Evolutionary conservation across 2,113 vertebrate genomes (phyloP).

Genomic region (Ceyx melanurus): DNA sequence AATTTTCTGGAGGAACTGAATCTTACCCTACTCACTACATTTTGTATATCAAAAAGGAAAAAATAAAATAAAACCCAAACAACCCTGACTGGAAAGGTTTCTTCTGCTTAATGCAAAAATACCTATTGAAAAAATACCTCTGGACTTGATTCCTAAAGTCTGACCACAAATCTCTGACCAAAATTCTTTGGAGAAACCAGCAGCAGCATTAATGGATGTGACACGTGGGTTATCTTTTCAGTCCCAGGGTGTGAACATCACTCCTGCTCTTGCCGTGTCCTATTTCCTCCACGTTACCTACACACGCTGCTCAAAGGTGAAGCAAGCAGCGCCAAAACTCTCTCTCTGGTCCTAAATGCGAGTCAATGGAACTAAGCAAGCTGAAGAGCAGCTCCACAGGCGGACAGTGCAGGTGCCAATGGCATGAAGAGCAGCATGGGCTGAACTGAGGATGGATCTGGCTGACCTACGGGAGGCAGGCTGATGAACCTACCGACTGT

Average conservation of each 20-base stretch:
- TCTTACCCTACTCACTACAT: neutral
- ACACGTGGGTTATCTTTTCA: neutral
- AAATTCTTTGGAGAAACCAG: neutral
- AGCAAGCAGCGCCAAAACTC: neutral
- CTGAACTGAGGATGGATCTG: too few species aligned
- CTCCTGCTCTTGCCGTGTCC: neutral
- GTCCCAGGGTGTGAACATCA: fast-evolving
- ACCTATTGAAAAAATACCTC: neutral
- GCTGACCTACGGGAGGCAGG: too few species aligned
- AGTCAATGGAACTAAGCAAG: neutral
- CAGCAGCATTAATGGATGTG: neutral
- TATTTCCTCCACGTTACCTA: neutral
- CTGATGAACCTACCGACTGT: too few species aligned
- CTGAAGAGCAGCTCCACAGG: neutral
- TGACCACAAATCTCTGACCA: neutral
- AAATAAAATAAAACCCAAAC: neutral
- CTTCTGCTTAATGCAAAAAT: neutral
- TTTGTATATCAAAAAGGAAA: neutral
- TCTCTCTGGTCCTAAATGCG: neutral
- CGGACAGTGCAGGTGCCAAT: neutral
- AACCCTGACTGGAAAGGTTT: neutral
- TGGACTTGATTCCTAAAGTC: neutral
- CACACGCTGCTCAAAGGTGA: neutral
- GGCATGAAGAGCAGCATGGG: neutral
- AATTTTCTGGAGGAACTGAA: neutral